Conservation (phyloP, 2,797 vertebrate genomes). For the Eleutherodactylus coqui region DNA sequence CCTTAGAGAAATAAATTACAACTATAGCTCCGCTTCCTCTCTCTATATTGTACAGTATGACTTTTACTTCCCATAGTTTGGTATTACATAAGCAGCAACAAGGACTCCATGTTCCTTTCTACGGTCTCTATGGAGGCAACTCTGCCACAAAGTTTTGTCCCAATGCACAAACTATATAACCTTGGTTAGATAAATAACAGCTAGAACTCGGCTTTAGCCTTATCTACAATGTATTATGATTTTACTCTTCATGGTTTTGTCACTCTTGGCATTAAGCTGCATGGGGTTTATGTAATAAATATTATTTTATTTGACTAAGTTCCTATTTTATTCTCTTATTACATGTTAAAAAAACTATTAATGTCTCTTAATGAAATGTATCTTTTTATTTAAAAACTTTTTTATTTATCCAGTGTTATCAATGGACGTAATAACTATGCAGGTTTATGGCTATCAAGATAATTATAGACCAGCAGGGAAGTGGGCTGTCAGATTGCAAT, state of each 20-base stretch:
- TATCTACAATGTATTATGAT: too few species aligned
- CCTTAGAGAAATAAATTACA: not conserved
- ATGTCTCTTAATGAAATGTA: not conserved
- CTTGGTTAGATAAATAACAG: too few species aligned
- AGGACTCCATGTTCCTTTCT: too few species aligned
- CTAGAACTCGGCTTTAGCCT: too few species aligned
- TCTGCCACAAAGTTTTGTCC: too few species aligned
- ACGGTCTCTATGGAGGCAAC: too few species aligned
- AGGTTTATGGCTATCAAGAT: not conserved
- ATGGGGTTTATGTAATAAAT: not conserved
- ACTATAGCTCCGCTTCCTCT: not conserved
- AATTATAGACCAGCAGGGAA: slow-evolving; percentile 9
- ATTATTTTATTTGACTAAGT: not conserved
- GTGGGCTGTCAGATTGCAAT: slow-evolving; percentile 8
- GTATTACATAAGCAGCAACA: too few species aligned
- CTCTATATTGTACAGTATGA: too few species aligned
- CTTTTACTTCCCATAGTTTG: not conserved
- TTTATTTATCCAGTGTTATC: not conserved
- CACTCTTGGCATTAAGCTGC: not conserved
- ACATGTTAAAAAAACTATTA: not conserved
- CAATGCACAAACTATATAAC: too few species aligned
- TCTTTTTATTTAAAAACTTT: not conserved
- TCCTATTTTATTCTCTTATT: not conserved
- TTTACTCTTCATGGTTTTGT: too few species aligned
- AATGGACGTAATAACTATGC: not conserved